Base-by-base conservation (phyloP, 2,113 vertebrate genomes). In the Cochlearius cochlearius region DNA sequence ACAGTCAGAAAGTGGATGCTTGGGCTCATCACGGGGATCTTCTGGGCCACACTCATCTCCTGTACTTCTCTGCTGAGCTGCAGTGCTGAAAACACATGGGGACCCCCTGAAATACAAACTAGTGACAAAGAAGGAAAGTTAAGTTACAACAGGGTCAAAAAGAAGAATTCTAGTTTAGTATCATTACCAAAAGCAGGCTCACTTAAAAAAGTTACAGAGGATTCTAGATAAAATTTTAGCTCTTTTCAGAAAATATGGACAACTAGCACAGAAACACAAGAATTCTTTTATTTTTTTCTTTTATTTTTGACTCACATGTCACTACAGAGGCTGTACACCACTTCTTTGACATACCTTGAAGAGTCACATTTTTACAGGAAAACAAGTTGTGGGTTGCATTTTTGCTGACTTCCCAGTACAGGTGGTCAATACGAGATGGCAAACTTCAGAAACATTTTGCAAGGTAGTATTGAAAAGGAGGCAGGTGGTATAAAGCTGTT, bases 61-160 rank as follows among this genome's bases (percentile, higher is more conserved):
- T 62, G 98, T 96, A 32, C 96, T 99, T 74, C 98, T 98, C 81
- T 98, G 98, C 74, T 98, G 98, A 59, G 98, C 98, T 34, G 98
- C 98, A 38, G 98, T 98, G 97, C 98, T 99, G 93, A 98, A 98
- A 64, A 95, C 96, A 77, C 88, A 95, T 3, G 72, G 64, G 52
- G 94, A 92, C 16, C 41, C 92, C 90, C 98, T 99, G 92, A 79
- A 96, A 96, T 11, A 39, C 58, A 97, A 90, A 22, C 94, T 66
- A 59, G 47, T 2, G 71, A 88, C 77, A 94, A 81, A 87, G 85
- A 80, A 78, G 38, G 23, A 29, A 77, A 73, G 58, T 5, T 76
- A 67, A 91, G 43, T 13, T 62, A 68, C n/a, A 58, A 62, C 21
- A 62, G 21, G 52, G 30, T 75, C 52, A 78, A 18, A 0, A 41